phyloP scores from a whole-genome alignment of 1,140 invertebrate genomes.

The Pseudomyrmex sp. region DNA sequence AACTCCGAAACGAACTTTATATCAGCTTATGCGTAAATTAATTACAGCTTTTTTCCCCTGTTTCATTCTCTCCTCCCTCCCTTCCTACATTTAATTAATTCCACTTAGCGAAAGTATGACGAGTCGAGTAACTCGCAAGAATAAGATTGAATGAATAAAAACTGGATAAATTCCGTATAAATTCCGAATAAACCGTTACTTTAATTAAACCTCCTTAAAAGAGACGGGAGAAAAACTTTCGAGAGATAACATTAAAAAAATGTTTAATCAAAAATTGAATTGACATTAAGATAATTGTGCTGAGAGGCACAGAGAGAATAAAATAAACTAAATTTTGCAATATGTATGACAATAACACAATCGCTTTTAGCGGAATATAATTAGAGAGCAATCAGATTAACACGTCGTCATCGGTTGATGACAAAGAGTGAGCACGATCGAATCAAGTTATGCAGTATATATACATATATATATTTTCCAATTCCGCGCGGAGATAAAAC shows the following conservation, averaged over 20 bases:
- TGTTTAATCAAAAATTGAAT: conserved; percentile 1
- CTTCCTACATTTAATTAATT: conserved; percentile 33
- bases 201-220: conserved; percentile 38
- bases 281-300: neutral
- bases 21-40: conserved; percentile 24
- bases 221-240: neutral
- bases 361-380: conserved; percentile 12
- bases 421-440: neutral
- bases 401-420: neutral
- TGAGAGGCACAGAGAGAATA: neutral
- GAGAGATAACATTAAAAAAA: conserved; percentile 1
- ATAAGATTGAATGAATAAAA: conserved; percentile 48
- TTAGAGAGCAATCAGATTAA: conserved; percentile 24
- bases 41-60: neutral
- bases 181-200: conserved; percentile 20
- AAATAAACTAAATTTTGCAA: no score
- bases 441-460: neutral
- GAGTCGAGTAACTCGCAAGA: conserved; percentile 13
- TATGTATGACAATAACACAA: neutral
- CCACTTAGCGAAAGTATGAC: conserved; percentile 13
- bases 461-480: neutral
- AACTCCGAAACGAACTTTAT: conserved; percentile 38
- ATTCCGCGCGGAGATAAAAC: conserved; percentile 14
- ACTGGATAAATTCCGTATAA: conserved; percentile 12
- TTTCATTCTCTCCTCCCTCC: neutral